Evolutionary conservation across 2,888 invertebrate species (phyloP), one percentile per base, ranked within the genome.

Genomic region (Agonum fuliginosum): DNA sequence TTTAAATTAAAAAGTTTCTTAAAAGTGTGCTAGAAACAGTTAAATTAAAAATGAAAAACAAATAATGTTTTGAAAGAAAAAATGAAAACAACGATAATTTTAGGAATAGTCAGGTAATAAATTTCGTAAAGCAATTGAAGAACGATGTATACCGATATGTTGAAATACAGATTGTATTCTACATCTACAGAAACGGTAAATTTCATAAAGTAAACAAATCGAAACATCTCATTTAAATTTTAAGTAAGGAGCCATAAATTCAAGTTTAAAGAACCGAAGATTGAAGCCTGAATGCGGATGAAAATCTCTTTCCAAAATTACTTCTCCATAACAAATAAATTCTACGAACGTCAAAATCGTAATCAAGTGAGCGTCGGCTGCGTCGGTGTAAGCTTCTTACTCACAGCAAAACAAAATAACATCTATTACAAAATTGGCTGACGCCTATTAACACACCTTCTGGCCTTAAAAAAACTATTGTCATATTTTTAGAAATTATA

Each of bases 401-500:
- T 48, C 48, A 24, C n/a, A 54, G 54, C 24, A 54, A n/a, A 46
- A 51, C 48, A 70, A 70, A 70, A 70, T 46, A 70, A 70, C 24
- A 37, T 19, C 19, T 70, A 19, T 71, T 51, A 51, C 30, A 71
- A 71, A 71, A 71, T 71, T 27, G 30, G 30, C 30, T 43, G 46
- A 70, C 67, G 67, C 5, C 20, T 34, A 34, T 34, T 37, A 41
- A 67, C 34, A 46, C 46, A 51, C 12, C 48, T 19, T 22, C 30
- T 27, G 19, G 41, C 37, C 71, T 51, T 51, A 22, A 46, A 71
- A n/a, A 48, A 71, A 71, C n/a, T 46, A 24, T 51, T 51, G 48
- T 71, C 19, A 48, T 71, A 71, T 71, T 71, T 71, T 71, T 71
- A 71, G 70, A 70, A 34, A 30, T 48, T 51, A 51, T 51, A 48